These are phyloP conservation scores for Apis mellifera DNA, from an alignment of 1,140 invertebrate species.

Conservation along the genomic window DNA sequence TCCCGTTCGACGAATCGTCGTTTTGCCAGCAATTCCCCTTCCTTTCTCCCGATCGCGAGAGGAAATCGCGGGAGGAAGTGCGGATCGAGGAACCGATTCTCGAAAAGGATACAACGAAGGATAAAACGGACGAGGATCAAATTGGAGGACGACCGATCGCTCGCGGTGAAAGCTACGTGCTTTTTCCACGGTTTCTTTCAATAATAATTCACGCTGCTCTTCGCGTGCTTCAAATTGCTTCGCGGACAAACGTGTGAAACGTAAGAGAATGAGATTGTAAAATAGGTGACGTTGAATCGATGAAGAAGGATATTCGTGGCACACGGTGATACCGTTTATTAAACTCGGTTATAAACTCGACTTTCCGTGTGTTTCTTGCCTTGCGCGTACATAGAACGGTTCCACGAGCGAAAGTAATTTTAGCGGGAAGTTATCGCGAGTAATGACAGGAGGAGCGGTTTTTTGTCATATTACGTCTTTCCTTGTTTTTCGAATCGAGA, in stretches of 20 bases:
- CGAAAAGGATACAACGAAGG: too few species aligned
- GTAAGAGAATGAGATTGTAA: too few species aligned
- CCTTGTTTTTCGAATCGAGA: too few species aligned
- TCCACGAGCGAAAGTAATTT: slow-evolving; percentile 2
- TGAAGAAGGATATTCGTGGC: background rate
- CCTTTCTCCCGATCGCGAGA: background rate
- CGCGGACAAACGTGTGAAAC: background rate
- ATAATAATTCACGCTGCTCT: background rate
- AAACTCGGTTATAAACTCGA: background rate
- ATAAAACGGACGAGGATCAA: too few species aligned
- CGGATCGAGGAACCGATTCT: background rate
- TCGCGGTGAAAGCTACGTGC: slow-evolving; percentile 28
- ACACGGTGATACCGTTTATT: background rate
- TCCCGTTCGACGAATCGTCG: slow-evolving; percentile 57
- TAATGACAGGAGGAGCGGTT: background rate
- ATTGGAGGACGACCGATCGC: background rate
- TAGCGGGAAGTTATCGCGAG: background rate
- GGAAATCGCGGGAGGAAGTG: background rate
- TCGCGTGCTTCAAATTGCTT: background rate
- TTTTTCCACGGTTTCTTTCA: slow-evolving; percentile 15
- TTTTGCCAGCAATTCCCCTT: slow-evolving; percentile 40
- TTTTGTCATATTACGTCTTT: too few species aligned
- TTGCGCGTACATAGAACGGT: background rate
- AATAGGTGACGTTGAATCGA: background rate
- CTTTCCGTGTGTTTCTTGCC: background rate